Base-by-base conservation (phyloP, 1,140 invertebrate species). In the Dufourea novaeangliae region DNA sequence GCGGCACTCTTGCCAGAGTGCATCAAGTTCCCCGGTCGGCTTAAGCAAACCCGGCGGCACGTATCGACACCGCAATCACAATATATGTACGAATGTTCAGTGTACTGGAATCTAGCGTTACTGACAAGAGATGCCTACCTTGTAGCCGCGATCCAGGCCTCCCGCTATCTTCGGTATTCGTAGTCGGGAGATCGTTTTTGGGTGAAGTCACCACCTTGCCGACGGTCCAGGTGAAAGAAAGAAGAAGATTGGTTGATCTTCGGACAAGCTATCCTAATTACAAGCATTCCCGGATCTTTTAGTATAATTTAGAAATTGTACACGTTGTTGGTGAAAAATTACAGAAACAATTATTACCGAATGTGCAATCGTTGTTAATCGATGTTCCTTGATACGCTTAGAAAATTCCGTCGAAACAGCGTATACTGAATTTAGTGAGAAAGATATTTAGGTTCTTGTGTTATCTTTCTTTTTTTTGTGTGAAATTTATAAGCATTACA, bases 81-180 rank as follows among this genome's bases (percentile, higher is more conserved):
- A 90, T 90, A 89, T 84, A 88, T 85, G 87, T 86, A 86, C 84
- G 81, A 88, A 85, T 89, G 89, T 87, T 89, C 87, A 88, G 56
- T 78, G 85, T 86, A 86, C 84, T 79, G 85, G 88, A 90, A 89
- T 90, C 85, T 87, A 89, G 80, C 85, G 79, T 85, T 87, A 82
- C 85, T 82, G 88, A 88, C 89, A 88, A 87, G 79, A 85, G 75
- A 81, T 79, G 84, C 82, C 80, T 88, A 69, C 84, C 80, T 79
- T 78, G 81, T 66, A 75, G 78, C 78, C 78, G 68, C 86, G 80
- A 76, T 57, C 69, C 59, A 54, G 32, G 66, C 75, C 72, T 70
- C 79, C 78, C 78, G 85, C 64, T 83, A 82, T 66, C 59, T 78
- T 71, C 64, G 80, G 77, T 44, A 71, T 78, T 70, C 80, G 50